Evolutionary conservation across 1,140 invertebrate species (phyloP), one percentile per base, ranked within the genome.

Genomic region (Saccostrea echinata): DNA sequence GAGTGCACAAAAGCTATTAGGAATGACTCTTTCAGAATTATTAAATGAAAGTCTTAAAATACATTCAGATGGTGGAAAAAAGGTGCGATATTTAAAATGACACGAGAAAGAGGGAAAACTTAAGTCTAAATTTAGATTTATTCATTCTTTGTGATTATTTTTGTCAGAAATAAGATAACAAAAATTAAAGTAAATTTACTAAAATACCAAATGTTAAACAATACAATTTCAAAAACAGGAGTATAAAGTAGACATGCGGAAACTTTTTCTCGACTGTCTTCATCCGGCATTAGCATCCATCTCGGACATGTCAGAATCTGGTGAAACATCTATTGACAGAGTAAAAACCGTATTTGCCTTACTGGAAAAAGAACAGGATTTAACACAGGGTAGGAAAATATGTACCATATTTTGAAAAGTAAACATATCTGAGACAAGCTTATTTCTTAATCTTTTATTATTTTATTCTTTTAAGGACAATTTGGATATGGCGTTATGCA

Each of bases 201-300:
- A 11, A 43, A 43, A 43, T 43, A 43, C 4, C 1, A 43, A 43
- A 43, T 43, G 43, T 43, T 43, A 43, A 2, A 43, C 43, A 43
- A 8, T 3, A 43, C 43, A 43, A 43, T 43, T 43, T 43, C n/a
- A 21, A 61, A 61, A 61, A 61, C 55, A 61, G 55, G 18, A n/a
- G 16, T 61, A 61, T n/a, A 61, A 61, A n/a, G n/a, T 61, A 16
- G 55, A 61, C 18, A 18, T 61, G 55, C 18, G 18, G 55, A 61
- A 61, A n/a, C 55, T 61, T 61, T 61, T 61, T 61, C 55, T 61
- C 4, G 55, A 61, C 4, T 61, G 55, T 61, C 55, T 61, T 21
- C 55, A 61, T 61, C 55, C 55, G n/a, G 55, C 55, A 21, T 61
- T 61, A 61, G 55, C 55, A 61, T 61, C 55, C n/a, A 61, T 61